Percentiles rank a stretch among this genome's conserved stretches.
These are phyloP conservation scores for Semibalanus balanoides DNA, from an alignment of 1,140 invertebrate species.

Conservation along the genomic window DNA sequence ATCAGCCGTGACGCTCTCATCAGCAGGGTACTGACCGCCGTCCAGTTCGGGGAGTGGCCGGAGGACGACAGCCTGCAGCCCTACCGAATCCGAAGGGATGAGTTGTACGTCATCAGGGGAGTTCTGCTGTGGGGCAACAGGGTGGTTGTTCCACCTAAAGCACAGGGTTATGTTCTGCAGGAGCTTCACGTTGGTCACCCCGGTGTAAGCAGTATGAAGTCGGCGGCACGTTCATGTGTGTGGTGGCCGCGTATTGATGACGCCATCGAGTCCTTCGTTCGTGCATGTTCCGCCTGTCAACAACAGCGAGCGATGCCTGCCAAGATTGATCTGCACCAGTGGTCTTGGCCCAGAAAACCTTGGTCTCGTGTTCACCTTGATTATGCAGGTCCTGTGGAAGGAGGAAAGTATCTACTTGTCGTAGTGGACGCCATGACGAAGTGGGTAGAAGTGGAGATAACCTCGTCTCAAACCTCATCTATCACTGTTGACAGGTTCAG, in stretches of 20 bases:
- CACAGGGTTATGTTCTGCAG: background rate
- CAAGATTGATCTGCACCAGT: background rate
- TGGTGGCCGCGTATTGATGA: background rate
- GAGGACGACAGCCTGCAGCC: background rate
- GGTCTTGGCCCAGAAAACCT: background rate
- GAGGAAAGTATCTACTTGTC: background rate
- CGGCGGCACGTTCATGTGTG: background rate
- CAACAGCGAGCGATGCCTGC: background rate
- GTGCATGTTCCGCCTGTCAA: background rate
- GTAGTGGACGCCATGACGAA: background rate
- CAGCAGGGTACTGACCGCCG: background rate
- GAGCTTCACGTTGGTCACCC: background rate
- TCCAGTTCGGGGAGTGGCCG: background rate
- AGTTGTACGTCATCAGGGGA: background rate
- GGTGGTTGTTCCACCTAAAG: background rate
- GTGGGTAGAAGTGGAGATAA: no score
- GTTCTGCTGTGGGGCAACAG: background rate
- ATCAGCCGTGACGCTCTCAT: background rate
- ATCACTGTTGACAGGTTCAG: no score
- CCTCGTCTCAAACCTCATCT: no score
- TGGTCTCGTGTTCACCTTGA: background rate
- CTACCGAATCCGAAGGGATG: background rate
- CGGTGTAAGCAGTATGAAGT: background rate
- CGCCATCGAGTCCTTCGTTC: background rate
- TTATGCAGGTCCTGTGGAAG: background rate